Percentiles rank a stretch among this genome's conserved stretches.
Evolutionary conservation across 1,140 invertebrate genomes (phyloP).

Genomic region (Micrasema minimum): DNA sequence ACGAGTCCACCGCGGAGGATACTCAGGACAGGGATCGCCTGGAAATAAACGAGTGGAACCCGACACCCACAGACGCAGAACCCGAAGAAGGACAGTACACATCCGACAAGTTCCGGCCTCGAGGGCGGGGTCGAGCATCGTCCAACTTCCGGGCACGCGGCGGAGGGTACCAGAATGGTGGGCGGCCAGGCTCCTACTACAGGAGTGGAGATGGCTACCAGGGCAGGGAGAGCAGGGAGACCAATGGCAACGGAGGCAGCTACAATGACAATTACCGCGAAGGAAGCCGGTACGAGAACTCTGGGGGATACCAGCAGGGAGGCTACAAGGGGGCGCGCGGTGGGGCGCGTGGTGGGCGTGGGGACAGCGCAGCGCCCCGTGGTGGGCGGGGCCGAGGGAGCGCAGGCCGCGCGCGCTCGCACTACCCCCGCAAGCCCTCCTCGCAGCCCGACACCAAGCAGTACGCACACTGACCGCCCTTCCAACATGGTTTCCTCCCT

Average conservation of each 20-base stretch:
- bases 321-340: slow-evolving; percentile 59
- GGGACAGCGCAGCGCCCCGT: slow-evolving; percentile 53
- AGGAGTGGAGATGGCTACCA: slow-evolving; percentile 45
- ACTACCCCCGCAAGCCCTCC: slow-evolving; percentile 57
- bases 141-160: slow-evolving; percentile 42
- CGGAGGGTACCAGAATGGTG: slow-evolving; percentile 45
- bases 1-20: slow-evolving; percentile 33
- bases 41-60: slow-evolving; percentile 50
- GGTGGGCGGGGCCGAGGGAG: slow-evolving; percentile 47
- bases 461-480: slow-evolving; percentile 44
- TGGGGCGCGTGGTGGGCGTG: slow-evolving; percentile 52
- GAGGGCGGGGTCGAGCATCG: slow-evolving; percentile 31
- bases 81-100: slow-evolving; percentile 16
- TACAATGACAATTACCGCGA: slow-evolving; percentile 61
- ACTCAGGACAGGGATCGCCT: slow-evolving; percentile 31
- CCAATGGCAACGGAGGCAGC: slow-evolving; percentile 49
- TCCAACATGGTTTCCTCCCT: not conserved
- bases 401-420: slow-evolving; percentile 56
- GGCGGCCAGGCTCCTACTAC: slow-evolving; percentile 36
- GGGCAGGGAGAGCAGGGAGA: slow-evolving; percentile 56
- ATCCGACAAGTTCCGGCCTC: slow-evolving; percentile 44
- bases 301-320: slow-evolving; percentile 55
- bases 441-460: slow-evolving; percentile 43
- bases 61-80: slow-evolving; percentile 7
- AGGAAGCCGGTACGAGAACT: slow-evolving; percentile 54